Percentiles rank a stretch among this genome's conserved stretches.
Conservation (phyloP, 2,113 vertebrate genomes). For the Psophia crepitans region DNA sequence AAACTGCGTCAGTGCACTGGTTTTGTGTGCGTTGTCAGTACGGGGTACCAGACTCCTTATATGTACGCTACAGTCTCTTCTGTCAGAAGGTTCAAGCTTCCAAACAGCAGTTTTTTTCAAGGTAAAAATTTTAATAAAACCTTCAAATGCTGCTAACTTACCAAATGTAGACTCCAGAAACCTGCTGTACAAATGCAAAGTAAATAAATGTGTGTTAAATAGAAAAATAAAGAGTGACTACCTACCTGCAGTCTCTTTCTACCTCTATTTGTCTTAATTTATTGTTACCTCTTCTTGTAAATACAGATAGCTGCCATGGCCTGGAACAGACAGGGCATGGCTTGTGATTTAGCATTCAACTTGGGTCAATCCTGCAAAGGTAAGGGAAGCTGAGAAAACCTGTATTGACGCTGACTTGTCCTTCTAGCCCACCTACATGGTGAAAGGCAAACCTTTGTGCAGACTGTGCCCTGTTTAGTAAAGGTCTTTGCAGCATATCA, state of each 20-base stretch:
- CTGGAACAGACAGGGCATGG: not conserved
- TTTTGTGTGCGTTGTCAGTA: slow-evolving; percentile 42
- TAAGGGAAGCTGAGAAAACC: not conserved
- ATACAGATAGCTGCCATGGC: not conserved
- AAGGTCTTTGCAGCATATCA: not conserved
- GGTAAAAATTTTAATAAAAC: not conserved
- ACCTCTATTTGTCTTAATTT: not conserved
- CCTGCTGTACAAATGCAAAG: not conserved
- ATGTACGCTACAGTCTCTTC: not conserved
- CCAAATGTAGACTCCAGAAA: not conserved
- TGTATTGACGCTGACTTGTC: too few species aligned
- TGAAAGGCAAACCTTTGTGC: not conserved
- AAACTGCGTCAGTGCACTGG: not conserved
- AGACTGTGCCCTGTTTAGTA: not conserved
- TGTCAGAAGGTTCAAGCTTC: not conserved
- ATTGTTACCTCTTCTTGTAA: not conserved
- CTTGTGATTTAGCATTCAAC: not conserved
- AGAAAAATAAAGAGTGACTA: not conserved
- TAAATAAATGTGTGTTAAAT: slow-evolving; percentile 33
- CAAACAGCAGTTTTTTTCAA: not conserved
- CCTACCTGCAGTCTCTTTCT: not conserved
- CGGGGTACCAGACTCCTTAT: not conserved
- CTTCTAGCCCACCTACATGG: not conserved
- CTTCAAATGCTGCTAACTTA: not conserved
- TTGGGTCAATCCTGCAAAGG: not conserved